These are phyloP conservation scores for Otolemur crassicaudatus DNA, from an alignment of 2,797 vertebrate genomes.

Conservation along the genomic window DNA sequence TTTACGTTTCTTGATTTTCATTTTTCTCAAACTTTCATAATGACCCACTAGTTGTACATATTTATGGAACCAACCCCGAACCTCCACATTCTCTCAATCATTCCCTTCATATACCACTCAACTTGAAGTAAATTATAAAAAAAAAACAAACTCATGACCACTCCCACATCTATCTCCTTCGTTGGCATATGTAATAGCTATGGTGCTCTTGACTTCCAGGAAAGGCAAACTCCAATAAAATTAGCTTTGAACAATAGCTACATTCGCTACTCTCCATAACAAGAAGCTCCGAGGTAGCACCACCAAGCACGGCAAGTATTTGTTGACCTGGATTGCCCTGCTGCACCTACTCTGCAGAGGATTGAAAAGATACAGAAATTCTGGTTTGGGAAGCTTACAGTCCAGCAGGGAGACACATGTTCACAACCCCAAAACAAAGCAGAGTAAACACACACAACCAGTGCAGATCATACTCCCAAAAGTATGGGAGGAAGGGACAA, in stretches of 20 bases:
- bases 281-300: not conserved
- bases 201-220: not conserved
- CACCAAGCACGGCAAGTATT: not conserved
- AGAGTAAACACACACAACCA: not conserved
- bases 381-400: no score
- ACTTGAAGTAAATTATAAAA: slow-evolving; percentile 7
- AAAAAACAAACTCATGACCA: not conserved
- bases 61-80: not conserved
- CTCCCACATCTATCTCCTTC: not conserved
- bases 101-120: not conserved
- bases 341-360: not conserved
- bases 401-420: not conserved
- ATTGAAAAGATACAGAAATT: not conserved
- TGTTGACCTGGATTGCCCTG: not conserved
- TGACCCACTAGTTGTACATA: not conserved
- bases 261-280: not conserved
- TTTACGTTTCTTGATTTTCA: no score
- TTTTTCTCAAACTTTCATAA: no score
- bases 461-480: not conserved
- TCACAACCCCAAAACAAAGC: not conserved
- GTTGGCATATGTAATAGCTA: not conserved
- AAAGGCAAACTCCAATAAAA: slow-evolving; percentile 26
- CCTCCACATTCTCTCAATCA: not conserved
- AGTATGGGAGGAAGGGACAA: not conserved
- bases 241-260: not conserved